Base-by-base conservation (phyloP, 2,888 invertebrate species). In the Apotomis capreana region DNA sequence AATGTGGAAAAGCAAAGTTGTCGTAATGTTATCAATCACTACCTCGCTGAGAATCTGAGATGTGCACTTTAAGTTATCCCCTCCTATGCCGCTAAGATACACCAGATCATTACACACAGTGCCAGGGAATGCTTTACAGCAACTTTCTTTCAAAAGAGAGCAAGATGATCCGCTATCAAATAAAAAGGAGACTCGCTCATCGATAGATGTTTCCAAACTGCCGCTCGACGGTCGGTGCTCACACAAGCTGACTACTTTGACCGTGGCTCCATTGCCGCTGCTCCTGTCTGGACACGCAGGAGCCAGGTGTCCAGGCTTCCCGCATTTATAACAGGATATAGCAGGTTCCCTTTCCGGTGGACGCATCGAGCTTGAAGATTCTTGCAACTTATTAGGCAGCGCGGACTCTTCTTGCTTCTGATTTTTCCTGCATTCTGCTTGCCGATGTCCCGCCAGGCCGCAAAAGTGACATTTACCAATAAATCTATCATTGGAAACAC, bases 181-280 rank as follows among this genome's bases (percentile, higher is more conserved):
- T n/a, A 76, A 58, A 73, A 76, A 78, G 62, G 75, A 69, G 26
- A 78, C 69, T 10, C 59, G 37, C 78, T 76, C 75, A 78, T 76
- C 78, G 26, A 74, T 72, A 57, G 76, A 73, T 37, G 78, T 75
- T n/a, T 2, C 59, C 61, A 77, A 60, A 4, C 63, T 70, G 13
- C 72, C 71, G 15, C 69, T 75, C 12, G 74, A 67, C 6, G 49
- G 15, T 10, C 59, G 44, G 26, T 59, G 69, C 58, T 69, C 70
- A 44, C 68, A 63, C 36, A 15, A n/a, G 13, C 61, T 51, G 6
- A 69, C 15, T 8, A 58, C 67, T 46, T 59, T 69, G 10, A 6
- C 44, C 36, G 61, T 12, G 13, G 58, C 40, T 73, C 74, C 37
- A 69, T 69, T 51, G 58, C 59, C 49, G 13, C 40, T 73, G 3